These are phyloP conservation scores for Mobula hypostoma DNA, from an alignment of 2,113 vertebrate species.

Conservation along the genomic window DNA sequence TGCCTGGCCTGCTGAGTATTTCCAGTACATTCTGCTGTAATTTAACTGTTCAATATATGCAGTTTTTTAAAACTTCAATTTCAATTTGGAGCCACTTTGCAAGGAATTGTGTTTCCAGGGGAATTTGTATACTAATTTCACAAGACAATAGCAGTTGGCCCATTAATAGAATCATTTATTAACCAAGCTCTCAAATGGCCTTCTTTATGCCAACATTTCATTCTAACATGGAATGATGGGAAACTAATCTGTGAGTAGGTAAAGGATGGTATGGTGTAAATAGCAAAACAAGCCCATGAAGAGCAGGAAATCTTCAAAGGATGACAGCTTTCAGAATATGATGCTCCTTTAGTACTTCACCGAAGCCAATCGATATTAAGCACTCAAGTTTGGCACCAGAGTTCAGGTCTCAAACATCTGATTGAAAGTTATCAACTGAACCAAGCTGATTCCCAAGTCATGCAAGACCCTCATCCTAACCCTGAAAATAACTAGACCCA, in stretches of 20 bases:
- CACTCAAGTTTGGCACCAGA: background rate
- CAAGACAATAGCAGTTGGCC: background rate
- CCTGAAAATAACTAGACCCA: no score
- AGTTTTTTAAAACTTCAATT: no score
- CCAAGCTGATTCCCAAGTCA: background rate
- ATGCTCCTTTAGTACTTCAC: background rate
- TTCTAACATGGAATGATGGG: background rate
- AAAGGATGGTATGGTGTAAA: background rate
- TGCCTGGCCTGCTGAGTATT: no score
- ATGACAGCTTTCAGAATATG: background rate
- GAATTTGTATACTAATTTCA: background rate
- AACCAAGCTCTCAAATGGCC: background rate
- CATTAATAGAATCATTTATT: background rate
- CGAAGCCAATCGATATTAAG: background rate
- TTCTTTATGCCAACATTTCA: background rate
- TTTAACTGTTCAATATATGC: no score
- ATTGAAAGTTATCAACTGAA: background rate
- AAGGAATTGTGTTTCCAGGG: background rate
- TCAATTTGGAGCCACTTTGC: background rate
- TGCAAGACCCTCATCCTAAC: background rate
- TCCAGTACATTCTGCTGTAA: no score
- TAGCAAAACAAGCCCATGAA: background rate
- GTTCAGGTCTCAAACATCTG: background rate
- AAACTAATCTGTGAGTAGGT: background rate
- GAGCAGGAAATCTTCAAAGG: background rate